Evolutionary conservation across 1,140 invertebrate genomes (phyloP), one percentile per base, ranked within the genome.

Genomic region (Harlomillsia oculata): DNA sequence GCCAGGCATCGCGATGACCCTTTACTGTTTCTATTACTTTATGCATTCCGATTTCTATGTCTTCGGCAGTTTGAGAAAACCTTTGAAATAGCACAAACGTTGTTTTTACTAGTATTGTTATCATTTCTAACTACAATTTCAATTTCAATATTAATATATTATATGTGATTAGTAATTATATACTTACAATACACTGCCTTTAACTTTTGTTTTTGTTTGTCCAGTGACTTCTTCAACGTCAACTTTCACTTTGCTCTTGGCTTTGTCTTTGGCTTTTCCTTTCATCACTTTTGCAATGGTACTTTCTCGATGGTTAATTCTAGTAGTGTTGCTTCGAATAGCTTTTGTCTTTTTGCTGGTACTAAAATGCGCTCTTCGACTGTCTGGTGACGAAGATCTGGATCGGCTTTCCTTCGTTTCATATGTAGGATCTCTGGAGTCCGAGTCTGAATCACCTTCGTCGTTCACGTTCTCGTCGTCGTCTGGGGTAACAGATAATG

Each of bases 1-100:
- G 89, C 89, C 89, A 94, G 3, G 89, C 87, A 71, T 93, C 88
- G 58, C 85, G 80, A 68, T 91, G 87, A 66, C 83, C 81, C 67
- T 87, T 88, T 2, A 92, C 72, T 67, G 82, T 80, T 68, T 89
- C 84, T 28, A 92, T 74, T 29, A 91, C 84, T 74, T 90, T 90
- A 70, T 89, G 85, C 84, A 90, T 86, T 32, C 87, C 87, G 53
- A 85, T 86, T 68, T 83, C 80, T 40, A 89, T 75, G 67, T 89
- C 86, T 68, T 90, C 88, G 62, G 86, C 83, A 34, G 78, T 82
- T 74, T 84, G 80, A 58, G 78, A 77, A 70, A 85, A 85, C 70
- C 83, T 85, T 72, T 0, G 53, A 44, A 36, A 21, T 9, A 49
- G 20, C 8, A 13, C 9, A 23, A 39, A 37, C 32, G 26, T 18